Evolutionary conservation across 2,888 invertebrate genomes (phyloP), one percentile per base, ranked within the genome.

Genomic region (Eudemis profundana): DNA sequence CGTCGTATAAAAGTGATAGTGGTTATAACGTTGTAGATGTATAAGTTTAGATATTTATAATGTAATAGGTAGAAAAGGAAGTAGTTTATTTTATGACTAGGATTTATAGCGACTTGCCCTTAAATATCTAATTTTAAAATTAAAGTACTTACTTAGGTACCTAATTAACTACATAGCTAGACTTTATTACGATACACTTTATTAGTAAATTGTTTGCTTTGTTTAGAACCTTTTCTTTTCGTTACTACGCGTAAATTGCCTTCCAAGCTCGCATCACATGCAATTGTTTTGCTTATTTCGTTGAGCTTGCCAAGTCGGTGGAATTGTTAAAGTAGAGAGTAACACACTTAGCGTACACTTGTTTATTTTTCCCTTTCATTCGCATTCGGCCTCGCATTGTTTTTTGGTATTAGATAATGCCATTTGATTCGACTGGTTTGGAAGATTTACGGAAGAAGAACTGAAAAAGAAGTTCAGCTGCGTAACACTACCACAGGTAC

Each of bases 231-330:
- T n/a, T n/a, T n/a, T n/a, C n/a, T n/a, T n/a, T n/a, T n/a, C n/a
- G n/a, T n/a, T n/a, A n/a, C 36, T 19, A 38, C n/a, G 19, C 21
- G n/a, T 36, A 36, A 36, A 36, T 19, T 12, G 14, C 19, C 51
- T 54, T 10, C 12, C n/a, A 36, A 14, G n/a, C 17, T 21, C 36
- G 8, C 19, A 21, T 44, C 17, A n/a, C 29, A 23, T 40, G 15
- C 27, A 44, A 56, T 56, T 44, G 42, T 42, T 56, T 56, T 44
- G 27, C 56, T 44, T 61, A 50, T 63, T 57, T 57, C 23, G 63
- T 23, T 50, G 49, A 63, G 49, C 63, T 63, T 63, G 56, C 63
- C 63, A 63, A 63, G 63, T 63, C 56, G 56, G 56, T 15, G 42
- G 63, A 33, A 56, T 49, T 42, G 49, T 56, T 57, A 42, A 56